Conservation (phyloP, 2,888 invertebrate species). For the Acleris literana region DNA sequence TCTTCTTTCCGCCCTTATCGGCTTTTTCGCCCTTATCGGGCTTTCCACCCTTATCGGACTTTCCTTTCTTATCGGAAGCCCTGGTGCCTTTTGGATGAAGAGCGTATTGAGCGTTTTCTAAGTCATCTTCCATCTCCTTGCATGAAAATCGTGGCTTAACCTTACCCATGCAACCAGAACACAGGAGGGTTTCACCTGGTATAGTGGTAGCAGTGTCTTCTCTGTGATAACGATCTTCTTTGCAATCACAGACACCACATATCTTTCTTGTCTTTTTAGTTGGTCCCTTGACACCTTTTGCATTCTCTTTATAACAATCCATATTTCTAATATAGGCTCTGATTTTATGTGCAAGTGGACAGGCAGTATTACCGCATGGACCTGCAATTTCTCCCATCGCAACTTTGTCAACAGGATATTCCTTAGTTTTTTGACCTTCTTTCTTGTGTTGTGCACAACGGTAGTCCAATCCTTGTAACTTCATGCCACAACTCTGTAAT, state of each 20-base stretch:
- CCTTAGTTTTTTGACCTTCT: constrained; percentile 48
- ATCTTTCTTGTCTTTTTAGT: constrained; percentile 57
- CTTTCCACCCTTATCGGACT: no score
- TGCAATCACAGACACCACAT: constrained; percentile 71
- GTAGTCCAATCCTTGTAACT: constrained; percentile 43
- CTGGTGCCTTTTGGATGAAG: neutral
- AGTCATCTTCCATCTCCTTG: constrained; percentile 56
- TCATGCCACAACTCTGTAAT: constrained; percentile 63
- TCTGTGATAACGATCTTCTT: constrained; percentile 72
- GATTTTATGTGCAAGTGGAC: constrained; percentile 73
- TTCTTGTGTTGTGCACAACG: constrained; percentile 48
- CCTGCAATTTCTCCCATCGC: constrained; percentile 77
- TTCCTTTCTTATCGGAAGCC: constrained; percentile 41
- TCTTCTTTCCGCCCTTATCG: constrained; percentile 26
- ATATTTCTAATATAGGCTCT: constrained; percentile 69
- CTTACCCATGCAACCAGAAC: constrained; percentile 62
- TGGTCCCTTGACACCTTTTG: constrained; percentile 43
- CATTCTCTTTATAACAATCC: constrained; percentile 63
- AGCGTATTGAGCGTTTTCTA: constrained; percentile 55
- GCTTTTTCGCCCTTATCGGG: neutral
- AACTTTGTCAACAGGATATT: constrained; percentile 67
- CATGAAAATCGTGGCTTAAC: constrained; percentile 60
- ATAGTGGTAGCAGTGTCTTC: constrained; percentile 59
- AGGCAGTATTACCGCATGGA: constrained; percentile 74
- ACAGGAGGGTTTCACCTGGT: constrained; percentile 44